phyloP scores from a whole-genome alignment of 2,888 invertebrate genomes.

The Gerosis bhagava region DNA sequence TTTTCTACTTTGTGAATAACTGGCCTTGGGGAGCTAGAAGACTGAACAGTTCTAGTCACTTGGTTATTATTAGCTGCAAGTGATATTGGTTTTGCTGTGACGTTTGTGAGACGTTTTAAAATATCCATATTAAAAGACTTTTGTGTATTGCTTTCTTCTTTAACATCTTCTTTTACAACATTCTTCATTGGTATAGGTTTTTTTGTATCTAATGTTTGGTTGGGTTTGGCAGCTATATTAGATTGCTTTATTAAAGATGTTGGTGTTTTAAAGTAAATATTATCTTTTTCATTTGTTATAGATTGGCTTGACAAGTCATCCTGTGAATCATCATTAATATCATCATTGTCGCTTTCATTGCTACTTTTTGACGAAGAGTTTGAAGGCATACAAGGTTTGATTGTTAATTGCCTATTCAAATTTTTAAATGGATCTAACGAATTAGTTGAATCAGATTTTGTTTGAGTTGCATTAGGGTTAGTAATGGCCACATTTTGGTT shows the following conservation, averaged over 20 bases:
- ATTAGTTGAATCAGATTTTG: slow-evolving; percentile 19
- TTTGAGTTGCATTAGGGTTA: not conserved
- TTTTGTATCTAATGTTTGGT: slow-evolving; percentile 22
- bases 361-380: slow-evolving; percentile 9
- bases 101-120: slow-evolving; percentile 55
- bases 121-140: slow-evolving; percentile 45
- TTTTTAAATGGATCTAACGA: slow-evolving; percentile 44
- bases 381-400: slow-evolving; percentile 25
- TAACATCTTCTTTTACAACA: slow-evolving; percentile 24
- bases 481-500: not conserved
- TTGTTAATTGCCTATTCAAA: slow-evolving; percentile 46
- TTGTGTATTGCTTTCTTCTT: slow-evolving; percentile 32
- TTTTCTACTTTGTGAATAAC: slow-evolving; percentile 37
- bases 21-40: slow-evolving; percentile 20
- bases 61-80: slow-evolving; percentile 33
- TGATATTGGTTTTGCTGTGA: slow-evolving; percentile 53
- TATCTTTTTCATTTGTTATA: slow-evolving; percentile 25
- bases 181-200: slow-evolving; percentile 29
- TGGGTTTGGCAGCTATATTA: slow-evolving; percentile 26
- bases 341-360: slow-evolving; percentile 35
- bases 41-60: slow-evolving; percentile 28
- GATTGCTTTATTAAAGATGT: slow-evolving; percentile 6
- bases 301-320: slow-evolving; percentile 25
- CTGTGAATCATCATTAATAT: slow-evolving; percentile 31
- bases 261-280: slow-evolving; percentile 19